Base-by-base conservation (phyloP, 1,140 invertebrate species). In the Charaxes varanes region DNA sequence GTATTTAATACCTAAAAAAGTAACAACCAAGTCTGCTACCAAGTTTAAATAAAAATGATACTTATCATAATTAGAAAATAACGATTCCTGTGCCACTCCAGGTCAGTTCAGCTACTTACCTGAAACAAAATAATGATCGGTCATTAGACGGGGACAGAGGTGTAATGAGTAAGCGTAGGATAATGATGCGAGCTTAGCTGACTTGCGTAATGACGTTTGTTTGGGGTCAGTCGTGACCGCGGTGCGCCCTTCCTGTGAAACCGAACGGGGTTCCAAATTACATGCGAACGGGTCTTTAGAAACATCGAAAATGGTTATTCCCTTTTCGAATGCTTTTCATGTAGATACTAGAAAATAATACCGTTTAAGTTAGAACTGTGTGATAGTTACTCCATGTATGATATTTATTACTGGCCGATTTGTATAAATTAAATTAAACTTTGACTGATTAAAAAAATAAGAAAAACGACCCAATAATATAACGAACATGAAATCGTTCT, bases 71-170 rank as follows among this genome's bases (percentile, higher is more conserved):
- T 26, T 6, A 8, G 2, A 10, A 24, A n/a, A n/a, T n/a, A n/a
- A n/a, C n/a, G 8, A 10, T 8, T 24, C 12, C 23, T 10, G 10
- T 12, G n/a, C 13, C 12, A 28, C 6, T 14, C 13, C n/a, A 28
- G 11, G 12, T 23, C 13, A n/a, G 15, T 28, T 42, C 24, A n/a
- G 26, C 13, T 24, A 54, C 52, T 45, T 54, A 54, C 52, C 52
- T 54, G 41, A 41, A 50, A 54, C 46, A 54, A 54, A 54, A 50
- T 37, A 53, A 48, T 48, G 26, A 41, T 31, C 15, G 30, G 24
- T 48, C 38, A 48, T 51, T 51, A 51, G 34, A 49, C 31, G 13
- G 28, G 14, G 33, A 42, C 46, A 49, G 46, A 33, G 34, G 34
- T 27, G 17, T 49, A 49, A 49, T 36, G 46, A 43, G 30, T 15